Conservation (phyloP, 2,797 vertebrate genomes). For the Cyclura pinguis region DNA sequence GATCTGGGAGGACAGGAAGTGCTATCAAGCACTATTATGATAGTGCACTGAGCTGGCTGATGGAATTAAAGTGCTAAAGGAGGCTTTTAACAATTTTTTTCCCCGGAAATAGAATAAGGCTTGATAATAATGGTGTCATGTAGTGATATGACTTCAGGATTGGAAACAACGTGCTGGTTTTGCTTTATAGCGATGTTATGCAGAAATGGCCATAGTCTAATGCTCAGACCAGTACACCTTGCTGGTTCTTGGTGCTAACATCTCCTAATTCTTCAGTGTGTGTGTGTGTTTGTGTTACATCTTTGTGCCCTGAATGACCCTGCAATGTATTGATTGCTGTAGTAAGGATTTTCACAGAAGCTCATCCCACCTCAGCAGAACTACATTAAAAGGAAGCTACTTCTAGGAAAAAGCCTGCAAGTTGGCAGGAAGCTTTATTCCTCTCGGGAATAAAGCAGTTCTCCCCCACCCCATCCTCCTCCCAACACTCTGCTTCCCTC, state of each 20-base stretch:
- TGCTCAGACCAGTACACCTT: background rate
- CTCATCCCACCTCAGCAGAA: background rate
- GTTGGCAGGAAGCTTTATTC: background rate
- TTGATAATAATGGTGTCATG: too few relatives aligned
- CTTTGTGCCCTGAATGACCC: background rate
- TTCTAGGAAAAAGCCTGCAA: conserved; percentile 5
- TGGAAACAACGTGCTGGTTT: too few relatives aligned
- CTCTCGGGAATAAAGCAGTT: conserved; percentile 13
- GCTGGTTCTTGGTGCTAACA: background rate
- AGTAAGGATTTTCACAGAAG: background rate
- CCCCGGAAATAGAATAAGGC: too few relatives aligned
- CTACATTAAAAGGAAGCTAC: background rate
- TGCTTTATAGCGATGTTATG: too few relatives aligned
- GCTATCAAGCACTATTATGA: too few relatives aligned
- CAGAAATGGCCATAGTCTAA: too few relatives aligned
- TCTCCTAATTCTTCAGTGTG: background rate
- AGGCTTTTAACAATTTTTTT: too few relatives aligned
- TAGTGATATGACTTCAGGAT: too few relatives aligned
- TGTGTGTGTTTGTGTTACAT: background rate
- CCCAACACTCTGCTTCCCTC: conserved; percentile 7
- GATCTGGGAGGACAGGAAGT: too few relatives aligned
- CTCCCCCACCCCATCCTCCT: background rate
- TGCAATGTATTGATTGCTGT: background rate
- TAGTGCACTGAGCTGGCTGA: too few relatives aligned
- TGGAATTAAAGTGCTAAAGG: too few relatives aligned